These are phyloP conservation scores for Eupithecia pulchellata DNA, from an alignment of 2,888 invertebrate species.

Conservation along the genomic window DNA sequence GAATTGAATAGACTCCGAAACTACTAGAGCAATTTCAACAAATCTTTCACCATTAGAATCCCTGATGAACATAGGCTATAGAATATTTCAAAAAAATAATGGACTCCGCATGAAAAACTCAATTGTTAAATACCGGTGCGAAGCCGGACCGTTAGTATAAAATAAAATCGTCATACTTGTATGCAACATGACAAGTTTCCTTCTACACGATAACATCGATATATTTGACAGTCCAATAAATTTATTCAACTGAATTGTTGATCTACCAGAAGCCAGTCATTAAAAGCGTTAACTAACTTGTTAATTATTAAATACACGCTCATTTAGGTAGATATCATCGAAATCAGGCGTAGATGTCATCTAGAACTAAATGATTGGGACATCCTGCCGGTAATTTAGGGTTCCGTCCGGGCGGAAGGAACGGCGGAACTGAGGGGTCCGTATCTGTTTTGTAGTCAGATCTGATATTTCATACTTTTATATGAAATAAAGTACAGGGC, in stretches of 20 bases:
- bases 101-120: no score
- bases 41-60: no score
- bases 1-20: no score
- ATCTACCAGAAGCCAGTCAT: slow-evolving; percentile 15
- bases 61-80: no score
- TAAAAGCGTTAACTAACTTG: slow-evolving; percentile 22
- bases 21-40: no score
- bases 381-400: slow-evolving; percentile 17
- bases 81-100: no score
- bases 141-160: no score
- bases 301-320: slow-evolving; percentile 18
- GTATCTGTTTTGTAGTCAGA: slow-evolving; percentile 12
- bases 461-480: slow-evolving; percentile 14
- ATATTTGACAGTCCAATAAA: neutral
- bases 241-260: neutral
- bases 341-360: slow-evolving; percentile 18
- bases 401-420: slow-evolving; percentile 18
- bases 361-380: slow-evolving; percentile 15
- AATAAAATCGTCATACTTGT: no score
- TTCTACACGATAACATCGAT: neutral
- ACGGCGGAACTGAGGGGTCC: slow-evolving; percentile 3
- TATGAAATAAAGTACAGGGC: no score
- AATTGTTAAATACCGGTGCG: no score
- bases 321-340: slow-evolving; percentile 30
- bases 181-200: neutral